Conservation (phyloP, 2,888 invertebrate genomes). For the Anodontia alba region DNA sequence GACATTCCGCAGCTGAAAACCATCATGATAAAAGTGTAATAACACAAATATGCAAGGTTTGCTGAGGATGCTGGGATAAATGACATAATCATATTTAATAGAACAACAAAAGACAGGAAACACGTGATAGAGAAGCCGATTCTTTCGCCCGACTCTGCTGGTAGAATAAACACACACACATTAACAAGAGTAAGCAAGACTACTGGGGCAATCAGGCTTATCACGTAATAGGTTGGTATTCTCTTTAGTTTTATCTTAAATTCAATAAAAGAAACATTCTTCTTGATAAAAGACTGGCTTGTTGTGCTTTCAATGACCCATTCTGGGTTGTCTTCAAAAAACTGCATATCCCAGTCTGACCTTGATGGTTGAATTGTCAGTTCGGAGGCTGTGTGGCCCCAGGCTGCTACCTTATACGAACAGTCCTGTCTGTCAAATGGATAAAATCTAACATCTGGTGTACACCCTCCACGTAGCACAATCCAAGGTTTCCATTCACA, state of each 20-base stretch:
- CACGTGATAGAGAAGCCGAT: conserved; percentile 55
- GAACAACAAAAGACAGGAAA: conserved; percentile 49
- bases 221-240: conserved; percentile 43
- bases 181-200: conserved; percentile 41
- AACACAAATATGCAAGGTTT: conserved; percentile 48
- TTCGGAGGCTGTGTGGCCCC: conserved; percentile 38
- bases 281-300: neutral
- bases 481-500: conserved; percentile 54
- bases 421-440: conserved; percentile 53
- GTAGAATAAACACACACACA: conserved; percentile 49
- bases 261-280: conserved; percentile 34
- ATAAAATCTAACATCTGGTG: conserved; percentile 47
- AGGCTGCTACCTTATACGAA: conserved; percentile 40
- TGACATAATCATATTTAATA: conserved; percentile 46
- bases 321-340: conserved; percentile 53
- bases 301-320: conserved; percentile 41
- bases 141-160: conserved; percentile 53
- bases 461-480: conserved; percentile 38
- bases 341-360: conserved; percentile 24
- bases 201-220: conserved; percentile 47
- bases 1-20: conserved; percentile 46
- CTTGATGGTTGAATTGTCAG: conserved; percentile 19
- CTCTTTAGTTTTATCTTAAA: conserved; percentile 37
- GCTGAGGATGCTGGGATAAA: conserved; percentile 46
- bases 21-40: conserved; percentile 60